A percentile compares a stretch with the other conserved stretches of the same genome.
These are phyloP conservation scores for Siphonodentalium dalli DNA, from an alignment of 2,888 invertebrate genomes.

Conservation along the genomic window DNA sequence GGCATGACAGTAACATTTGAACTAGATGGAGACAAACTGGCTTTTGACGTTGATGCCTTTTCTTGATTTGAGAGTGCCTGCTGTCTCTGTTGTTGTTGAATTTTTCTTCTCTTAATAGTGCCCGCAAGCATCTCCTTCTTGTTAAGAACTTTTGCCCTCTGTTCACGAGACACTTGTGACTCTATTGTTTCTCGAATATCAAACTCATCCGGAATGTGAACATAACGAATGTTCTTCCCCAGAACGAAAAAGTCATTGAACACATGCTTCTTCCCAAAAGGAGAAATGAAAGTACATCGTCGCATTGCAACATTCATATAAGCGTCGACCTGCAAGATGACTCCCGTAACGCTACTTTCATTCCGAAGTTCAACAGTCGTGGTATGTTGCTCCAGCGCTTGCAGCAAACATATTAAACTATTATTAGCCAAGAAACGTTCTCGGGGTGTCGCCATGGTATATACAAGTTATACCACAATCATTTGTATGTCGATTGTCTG, in stretches of 20 bases:
- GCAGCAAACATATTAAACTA: constrained; percentile 47
- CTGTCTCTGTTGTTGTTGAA: no score
- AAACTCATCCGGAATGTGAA: constrained; percentile 59
- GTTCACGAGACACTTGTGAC: no score
- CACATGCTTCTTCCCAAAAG: constrained; percentile 17
- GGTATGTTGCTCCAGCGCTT: constrained; percentile 43
- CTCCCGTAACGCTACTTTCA: constrained; percentile 45
- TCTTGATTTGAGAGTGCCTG: no score
- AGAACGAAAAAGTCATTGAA: constrained; percentile 49
- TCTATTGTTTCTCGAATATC: constrained; percentile 48
- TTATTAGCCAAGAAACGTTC: constrained; percentile 43
- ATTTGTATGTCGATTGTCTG: not conserved
- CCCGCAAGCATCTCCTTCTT: no score
- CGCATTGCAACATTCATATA: constrained; percentile 49
- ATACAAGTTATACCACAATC: not conserved
- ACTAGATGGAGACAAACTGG: no score
- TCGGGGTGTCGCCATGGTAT: constrained; percentile 33
- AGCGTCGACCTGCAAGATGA: constrained; percentile 43
- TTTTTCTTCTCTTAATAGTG: no score
- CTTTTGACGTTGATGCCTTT: no score
- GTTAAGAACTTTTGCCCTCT: no score
- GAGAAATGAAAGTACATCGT: constrained; percentile 38
- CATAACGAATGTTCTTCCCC: constrained; percentile 54
- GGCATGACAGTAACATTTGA: no score
- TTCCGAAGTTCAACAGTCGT: constrained; percentile 55